A percentile compares a stretch with the other conserved stretches of the same genome.
Evolutionary conservation across 2,797 vertebrate genomes (phyloP).

Genomic region (Morelia viridis): DNA sequence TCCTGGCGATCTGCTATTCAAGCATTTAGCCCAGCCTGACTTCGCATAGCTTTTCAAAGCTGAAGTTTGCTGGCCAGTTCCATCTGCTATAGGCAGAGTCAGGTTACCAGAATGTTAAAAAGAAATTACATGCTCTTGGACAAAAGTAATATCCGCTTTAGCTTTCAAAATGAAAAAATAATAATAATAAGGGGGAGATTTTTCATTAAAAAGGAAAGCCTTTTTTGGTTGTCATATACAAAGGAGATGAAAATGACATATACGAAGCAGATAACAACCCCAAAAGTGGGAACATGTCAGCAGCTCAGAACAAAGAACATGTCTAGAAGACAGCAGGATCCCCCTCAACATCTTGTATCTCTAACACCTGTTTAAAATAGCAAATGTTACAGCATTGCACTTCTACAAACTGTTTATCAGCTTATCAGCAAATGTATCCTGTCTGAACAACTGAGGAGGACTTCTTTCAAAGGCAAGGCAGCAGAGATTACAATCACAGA

Average conservation of each 20-base stretch:
- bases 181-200: conserved; percentile 19
- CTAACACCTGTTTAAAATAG: conserved; percentile 17
- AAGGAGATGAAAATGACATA: conserved; percentile 62
- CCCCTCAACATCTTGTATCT: conserved; percentile 1
- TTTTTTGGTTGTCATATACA: conserved; percentile 40
- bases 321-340: conserved; percentile 33
- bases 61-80: not conserved
- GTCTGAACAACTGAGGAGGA: conserved; percentile 10
- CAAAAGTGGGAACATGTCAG: conserved; percentile 57
- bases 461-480: conserved; percentile 23
- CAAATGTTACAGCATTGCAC: not conserved
- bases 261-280: conserved; percentile 63
- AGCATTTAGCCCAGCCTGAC: not conserved
- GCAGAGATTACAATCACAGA: conserved; percentile 36
- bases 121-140: conserved; percentile 11
- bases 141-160: conserved; percentile 64
- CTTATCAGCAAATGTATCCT: conserved; percentile 5
- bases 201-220: conserved; percentile 62
- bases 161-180: conserved; percentile 43
- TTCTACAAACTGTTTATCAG: not conserved
- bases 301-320: conserved; percentile 57
- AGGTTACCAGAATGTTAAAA: conserved; percentile 20
- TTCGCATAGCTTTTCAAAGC: not conserved
- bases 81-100: not conserved
- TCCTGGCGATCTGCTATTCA: not conserved